These are phyloP conservation scores for Coreoperca whiteheadi DNA, from an alignment of 2,113 vertebrate genomes.

Conservation along the genomic window DNA sequence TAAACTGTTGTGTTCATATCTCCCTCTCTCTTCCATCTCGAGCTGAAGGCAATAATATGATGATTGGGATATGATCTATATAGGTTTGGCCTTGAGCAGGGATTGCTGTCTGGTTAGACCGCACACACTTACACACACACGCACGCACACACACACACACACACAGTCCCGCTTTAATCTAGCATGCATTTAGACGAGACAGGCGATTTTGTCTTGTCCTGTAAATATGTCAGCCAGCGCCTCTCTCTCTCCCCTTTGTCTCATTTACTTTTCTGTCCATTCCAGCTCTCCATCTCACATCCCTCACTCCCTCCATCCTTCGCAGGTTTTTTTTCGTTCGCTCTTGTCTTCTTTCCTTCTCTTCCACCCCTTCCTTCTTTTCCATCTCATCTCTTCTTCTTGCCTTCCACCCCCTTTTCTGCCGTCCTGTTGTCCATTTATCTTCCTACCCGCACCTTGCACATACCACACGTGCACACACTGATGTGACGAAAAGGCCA, in stretches of 20 bases:
- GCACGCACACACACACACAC: conserved; percentile 7
- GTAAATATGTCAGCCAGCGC: conserved; percentile 66
- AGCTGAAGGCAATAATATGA: conserved; percentile 68
- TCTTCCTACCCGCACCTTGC: conserved; percentile 32
- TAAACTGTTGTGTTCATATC: conserved; percentile 50
- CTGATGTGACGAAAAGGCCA: conserved; percentile 27
- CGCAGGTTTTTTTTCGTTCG: neutral
- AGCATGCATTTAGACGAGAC: conserved; percentile 59
- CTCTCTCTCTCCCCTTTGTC: conserved; percentile 22
- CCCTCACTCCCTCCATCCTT: conserved; percentile 9
- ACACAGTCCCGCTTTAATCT: conserved; percentile 58
- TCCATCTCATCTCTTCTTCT: conserved; percentile 38
- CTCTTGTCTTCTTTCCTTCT: conserved; percentile 8
- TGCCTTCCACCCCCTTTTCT: conserved; percentile 32
- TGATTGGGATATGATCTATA: conserved; percentile 79
- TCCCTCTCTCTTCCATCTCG: conserved; percentile 46
- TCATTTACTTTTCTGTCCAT: conserved; percentile 27
- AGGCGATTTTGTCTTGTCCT: conserved; percentile 65
- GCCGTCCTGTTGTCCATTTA: conserved; percentile 44
- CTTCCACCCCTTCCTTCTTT: conserved; percentile 2
- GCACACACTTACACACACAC: conserved; percentile 17
- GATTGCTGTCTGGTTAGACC: conserved; percentile 62
- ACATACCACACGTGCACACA: neutral
- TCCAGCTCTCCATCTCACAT: conserved; percentile 19
- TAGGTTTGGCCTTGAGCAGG: conserved; percentile 70